Conservation (phyloP, 2,113 vertebrate genomes). For the Notechis scutatus region DNA sequence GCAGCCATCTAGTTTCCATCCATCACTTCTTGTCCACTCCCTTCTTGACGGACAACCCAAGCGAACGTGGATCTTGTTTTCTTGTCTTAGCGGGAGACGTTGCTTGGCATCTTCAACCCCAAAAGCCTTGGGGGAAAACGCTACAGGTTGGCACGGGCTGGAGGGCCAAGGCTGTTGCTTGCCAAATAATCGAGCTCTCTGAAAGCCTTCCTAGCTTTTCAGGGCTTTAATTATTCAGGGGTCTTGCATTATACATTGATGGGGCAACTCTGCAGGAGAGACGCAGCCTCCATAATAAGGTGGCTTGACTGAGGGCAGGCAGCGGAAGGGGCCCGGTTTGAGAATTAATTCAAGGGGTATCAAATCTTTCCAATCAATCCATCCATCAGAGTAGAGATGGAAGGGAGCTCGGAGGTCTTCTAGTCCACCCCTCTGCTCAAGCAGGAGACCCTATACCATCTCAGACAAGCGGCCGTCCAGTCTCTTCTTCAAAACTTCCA, state of each 20-base stretch:
- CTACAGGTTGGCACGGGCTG: constrained; percentile 27
- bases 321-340: not conserved
- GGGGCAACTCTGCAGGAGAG: constrained; percentile 37
- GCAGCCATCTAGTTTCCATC: not conserved
- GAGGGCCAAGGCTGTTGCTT: constrained; percentile 25
- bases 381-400: no score
- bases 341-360: not conserved
- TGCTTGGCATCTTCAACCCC: not conserved
- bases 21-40: rapidly evolving
- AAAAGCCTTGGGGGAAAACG: not conserved
- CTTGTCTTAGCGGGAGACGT: not conserved
- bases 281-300: not conserved
- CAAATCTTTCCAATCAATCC: not conserved
- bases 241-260: constrained; percentile 51
- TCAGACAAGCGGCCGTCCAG: rapidly evolving
- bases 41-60: not conserved
- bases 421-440: no score
- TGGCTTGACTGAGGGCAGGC: not conserved
- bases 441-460: not conserved
- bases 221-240: constrained; percentile 53
- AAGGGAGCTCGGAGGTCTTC: no score
- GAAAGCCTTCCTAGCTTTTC: constrained; percentile 52
- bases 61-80: not conserved
- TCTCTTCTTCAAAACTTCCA: no score
- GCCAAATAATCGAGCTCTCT: constrained; percentile 41